Percentiles rank a stretch among this genome's conserved stretches.
phyloP scores from a whole-genome alignment of 2,113 vertebrate genomes.

The Cyprinodon tularosa region DNA sequence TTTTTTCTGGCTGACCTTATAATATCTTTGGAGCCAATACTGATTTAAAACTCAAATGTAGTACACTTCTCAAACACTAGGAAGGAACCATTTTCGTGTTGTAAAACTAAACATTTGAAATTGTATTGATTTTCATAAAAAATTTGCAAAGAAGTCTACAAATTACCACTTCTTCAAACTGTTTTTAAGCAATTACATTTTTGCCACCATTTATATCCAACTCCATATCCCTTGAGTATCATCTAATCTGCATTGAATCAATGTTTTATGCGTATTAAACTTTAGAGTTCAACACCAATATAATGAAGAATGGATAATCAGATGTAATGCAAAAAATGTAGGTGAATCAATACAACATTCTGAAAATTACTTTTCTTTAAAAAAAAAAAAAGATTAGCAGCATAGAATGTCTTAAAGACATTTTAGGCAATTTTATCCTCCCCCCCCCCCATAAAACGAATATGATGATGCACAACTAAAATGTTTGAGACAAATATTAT shows the following conservation, averaged over 20 bases:
- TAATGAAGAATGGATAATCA: background rate
- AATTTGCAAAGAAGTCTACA: background rate
- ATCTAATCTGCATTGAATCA: background rate
- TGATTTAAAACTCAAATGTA: no score
- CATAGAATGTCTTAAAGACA: background rate
- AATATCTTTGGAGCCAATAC: no score
- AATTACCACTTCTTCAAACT: background rate
- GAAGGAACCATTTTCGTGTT: no score
- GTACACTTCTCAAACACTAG: no score
- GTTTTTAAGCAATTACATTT: background rate
- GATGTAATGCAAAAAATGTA: background rate
- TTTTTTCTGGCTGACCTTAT: no score
- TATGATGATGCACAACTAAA: background rate
- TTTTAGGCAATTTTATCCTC: background rate
- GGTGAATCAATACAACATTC: no score
- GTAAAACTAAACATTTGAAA: no score
- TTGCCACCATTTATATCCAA: background rate
- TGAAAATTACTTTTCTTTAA: background rate
- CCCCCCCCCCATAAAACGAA: background rate
- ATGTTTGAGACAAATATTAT: background rate
- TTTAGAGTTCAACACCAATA: background rate
- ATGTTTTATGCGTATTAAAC: background rate
- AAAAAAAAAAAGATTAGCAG: background rate
- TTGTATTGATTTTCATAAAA: background rate
- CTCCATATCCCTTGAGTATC: background rate